Percentiles rank a stretch among this genome's conserved stretches.
Evolutionary conservation across 2,797 vertebrate genomes (phyloP).

Genomic region (Lemur catta): DNA sequence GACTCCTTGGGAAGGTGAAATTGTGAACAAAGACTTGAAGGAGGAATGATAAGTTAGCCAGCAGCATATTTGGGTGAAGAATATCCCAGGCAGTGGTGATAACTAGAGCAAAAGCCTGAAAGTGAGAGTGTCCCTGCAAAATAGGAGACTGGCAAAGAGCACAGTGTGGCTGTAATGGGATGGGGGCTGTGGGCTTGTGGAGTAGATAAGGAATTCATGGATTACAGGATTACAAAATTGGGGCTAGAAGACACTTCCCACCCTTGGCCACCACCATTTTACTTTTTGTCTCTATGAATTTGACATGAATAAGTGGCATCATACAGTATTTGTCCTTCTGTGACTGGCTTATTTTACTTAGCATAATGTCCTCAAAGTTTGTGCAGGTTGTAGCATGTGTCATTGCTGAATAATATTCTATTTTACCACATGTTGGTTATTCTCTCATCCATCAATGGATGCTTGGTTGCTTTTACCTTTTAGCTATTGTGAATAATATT

Average conservation of each 20-base stretch:
- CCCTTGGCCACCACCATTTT: neutral
- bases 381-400: neutral
- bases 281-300: neutral
- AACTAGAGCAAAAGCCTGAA: neutral
- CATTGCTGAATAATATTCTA: neutral
- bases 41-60: neutral
- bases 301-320: neutral
- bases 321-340: neutral
- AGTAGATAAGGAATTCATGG: neutral
- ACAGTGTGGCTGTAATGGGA: neutral
- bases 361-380: neutral
- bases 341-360: neutral
- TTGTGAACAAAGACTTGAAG: neutral
- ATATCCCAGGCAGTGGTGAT: neutral
- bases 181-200: fast-evolving
- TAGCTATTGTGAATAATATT: neutral
- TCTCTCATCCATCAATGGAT: neutral
- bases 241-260: neutral
- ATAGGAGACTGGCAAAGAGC: neutral
- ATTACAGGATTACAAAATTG: neutral
- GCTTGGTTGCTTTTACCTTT: neutral
- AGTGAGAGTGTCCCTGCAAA: neutral
- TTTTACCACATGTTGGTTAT: neutral
- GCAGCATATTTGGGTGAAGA: neutral
- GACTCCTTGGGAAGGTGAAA: neutral